Evolutionary conservation across 2,888 invertebrate genomes (phyloP), one percentile per base, ranked within the genome.

Genomic region (Ormia ochracea): DNA sequence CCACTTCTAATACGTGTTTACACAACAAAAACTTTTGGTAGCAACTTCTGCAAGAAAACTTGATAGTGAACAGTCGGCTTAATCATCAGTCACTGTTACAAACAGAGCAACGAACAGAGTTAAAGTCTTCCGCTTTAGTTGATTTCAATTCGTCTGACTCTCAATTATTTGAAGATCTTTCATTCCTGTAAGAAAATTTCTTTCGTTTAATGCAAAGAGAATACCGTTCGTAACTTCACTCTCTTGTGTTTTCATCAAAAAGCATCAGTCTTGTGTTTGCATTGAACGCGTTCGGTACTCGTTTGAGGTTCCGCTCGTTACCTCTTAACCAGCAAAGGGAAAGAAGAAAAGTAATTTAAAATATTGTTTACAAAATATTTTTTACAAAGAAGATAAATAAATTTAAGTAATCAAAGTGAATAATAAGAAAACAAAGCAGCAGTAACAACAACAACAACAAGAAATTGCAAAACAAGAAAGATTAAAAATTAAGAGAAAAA

Each of bases 261-360:
- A n/a, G n/a, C n/a, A n/a, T n/a, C n/a, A n/a, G n/a, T n/a, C n/a
- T n/a, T n/a, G n/a, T n/a, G n/a, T 83, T 85, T 84, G 84, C 85
- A 84, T 83, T 84, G 85, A 85, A 83, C 86, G 87, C 83, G 86
- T 75, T 81, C 86, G 84, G 86, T 84, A 82, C 75, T 82, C 82
- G 81, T 70, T 43, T 72, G 77, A 66, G 65, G 58, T 76, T 70
- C 12, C 54, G 38, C 41, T 52, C 17, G 26, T 38, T 38, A 12
- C 21, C 31, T 38, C 50, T 31, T 33, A 78, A 31, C 58, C 9
- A 41, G 61, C 21, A 66, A 65, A 33, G 43, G 36, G 12, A 69
- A 61, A 28, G 1, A 41, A 61, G 58, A 38, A 36, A 56, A 52
- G 28, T 17, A 38, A 31, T 28, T 41, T 33, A 38, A 45, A 26